Conservation (phyloP, 2,888 invertebrate species). For the Chrysolina americana region DNA sequence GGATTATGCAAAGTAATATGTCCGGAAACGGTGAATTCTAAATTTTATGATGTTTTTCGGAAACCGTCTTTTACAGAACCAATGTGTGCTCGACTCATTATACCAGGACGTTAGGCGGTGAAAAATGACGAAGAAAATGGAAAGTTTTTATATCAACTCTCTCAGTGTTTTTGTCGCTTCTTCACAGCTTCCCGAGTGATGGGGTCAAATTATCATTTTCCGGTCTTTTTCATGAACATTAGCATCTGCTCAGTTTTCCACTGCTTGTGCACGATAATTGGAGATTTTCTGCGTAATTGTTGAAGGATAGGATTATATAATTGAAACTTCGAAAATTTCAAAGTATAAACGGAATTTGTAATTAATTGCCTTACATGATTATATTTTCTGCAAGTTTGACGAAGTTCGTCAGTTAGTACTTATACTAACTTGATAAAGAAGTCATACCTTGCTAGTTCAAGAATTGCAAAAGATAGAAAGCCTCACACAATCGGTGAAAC, state of each 20-base stretch:
- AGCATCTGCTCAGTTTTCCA: constrained; percentile 13
- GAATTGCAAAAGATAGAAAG: no score
- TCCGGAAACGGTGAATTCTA: constrained; percentile 29
- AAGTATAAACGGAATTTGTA: no score
- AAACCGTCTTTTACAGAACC: constrained; percentile 1
- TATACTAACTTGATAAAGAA: no score
- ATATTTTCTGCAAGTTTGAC: no score
- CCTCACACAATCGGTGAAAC: no score
- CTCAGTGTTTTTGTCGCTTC: not conserved
- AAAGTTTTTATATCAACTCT: constrained; percentile 9
- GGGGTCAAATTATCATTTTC: constrained; percentile 24
- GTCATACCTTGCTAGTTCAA: no score
- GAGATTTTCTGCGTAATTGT: no score
- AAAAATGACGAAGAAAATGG: constrained; percentile 1
- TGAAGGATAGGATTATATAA: no score
- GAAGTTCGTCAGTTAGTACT: no score
- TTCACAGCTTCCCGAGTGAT: constrained; percentile 17
- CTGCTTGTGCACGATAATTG: not conserved
- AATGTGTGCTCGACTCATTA: constrained; percentile 27
- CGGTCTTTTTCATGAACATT: not conserved
- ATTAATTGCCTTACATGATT: no score
- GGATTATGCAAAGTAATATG: constrained; percentile 40
- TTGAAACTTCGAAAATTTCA: no score
- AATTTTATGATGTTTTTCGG: constrained; percentile 32
- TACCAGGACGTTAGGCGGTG: constrained; percentile 16